These are phyloP conservation scores for Cordilura impudica DNA, from an alignment of 2,888 invertebrate species.

Conservation along the genomic window DNA sequence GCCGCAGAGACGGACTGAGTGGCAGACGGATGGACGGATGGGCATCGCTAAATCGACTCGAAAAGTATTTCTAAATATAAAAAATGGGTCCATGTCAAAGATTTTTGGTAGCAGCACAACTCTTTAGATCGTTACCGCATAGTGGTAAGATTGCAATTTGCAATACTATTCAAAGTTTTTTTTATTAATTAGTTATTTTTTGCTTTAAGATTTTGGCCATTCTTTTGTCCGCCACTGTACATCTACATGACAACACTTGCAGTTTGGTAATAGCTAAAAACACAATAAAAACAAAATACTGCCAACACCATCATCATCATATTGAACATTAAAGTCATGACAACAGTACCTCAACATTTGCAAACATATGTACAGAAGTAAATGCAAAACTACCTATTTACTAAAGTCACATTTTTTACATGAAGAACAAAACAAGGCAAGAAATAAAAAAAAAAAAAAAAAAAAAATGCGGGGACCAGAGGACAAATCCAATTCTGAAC, in stretches of 20 bases:
- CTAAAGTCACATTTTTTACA: slow-evolving; percentile 45
- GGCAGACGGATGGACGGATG: too few species aligned
- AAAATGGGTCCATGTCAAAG: too few species aligned
- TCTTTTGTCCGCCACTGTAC: too few species aligned
- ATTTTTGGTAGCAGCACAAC: too few species aligned
- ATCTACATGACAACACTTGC: slow-evolving; percentile 47
- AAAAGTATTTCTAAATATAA: too few species aligned
- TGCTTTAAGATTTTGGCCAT: too few species aligned
- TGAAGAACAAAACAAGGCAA: slow-evolving; percentile 14
- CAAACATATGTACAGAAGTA: neutral
- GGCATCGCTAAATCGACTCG: too few species aligned
- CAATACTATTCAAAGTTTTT: too few species aligned
- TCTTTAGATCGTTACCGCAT: too few species aligned
- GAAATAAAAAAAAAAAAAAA: neutral
- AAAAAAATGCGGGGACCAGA: slow-evolving; percentile 27
- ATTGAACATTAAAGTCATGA: slow-evolving; percentile 47
- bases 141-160: too few species aligned
- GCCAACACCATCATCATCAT: slow-evolving; percentile 29
- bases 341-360: slow-evolving; percentile 42
- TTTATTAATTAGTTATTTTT: too few species aligned
- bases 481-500: slow-evolving; percentile 54
- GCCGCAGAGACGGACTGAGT: too few species aligned
- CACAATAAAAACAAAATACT: slow-evolving; percentile 27
- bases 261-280: slow-evolving; percentile 26
- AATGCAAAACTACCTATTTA: slow-evolving; percentile 31